Evolutionary conservation across 2,113 vertebrate species (phyloP), one percentile per base, ranked within the genome.

Genomic region (Triplophysa dalaica): DNA sequence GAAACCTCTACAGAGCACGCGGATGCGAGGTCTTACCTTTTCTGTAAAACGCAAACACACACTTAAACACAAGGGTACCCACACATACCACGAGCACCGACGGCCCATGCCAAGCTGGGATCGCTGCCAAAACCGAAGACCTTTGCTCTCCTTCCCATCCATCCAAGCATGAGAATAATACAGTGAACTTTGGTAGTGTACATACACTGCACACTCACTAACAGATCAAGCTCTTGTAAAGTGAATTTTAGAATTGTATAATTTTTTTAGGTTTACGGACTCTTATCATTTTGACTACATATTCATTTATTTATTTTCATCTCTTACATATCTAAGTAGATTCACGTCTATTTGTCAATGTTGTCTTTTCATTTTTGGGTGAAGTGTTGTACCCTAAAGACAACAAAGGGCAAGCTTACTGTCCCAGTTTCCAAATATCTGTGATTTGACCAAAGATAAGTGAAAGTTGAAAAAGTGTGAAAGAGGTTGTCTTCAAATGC

Each of bases 91-190:
- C 33, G 61, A 81, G 75, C 17, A 50, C 84, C 64, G 67, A 52
- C 4, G 50, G 74, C 38, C 62, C 78, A 83, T 83, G 81, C 84
- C 84, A 82, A 82, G 80, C 75, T 81, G 70, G 69, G 65, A 78
- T 33, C 70, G 45, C 38, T 81, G 78, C 84, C 78, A 77, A 81
- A 78, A 65, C 63, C 58, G 70, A 73, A 74, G 70, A 50, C 54
- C 33, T 84, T 66, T 70, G 68, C 78, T 80, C 78, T 67, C 74
- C 74, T 82, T 72, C 77, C 70, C 80, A 82, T 79, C 74, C 45
- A 66, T 38, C 48, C 54, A 61, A 84, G 69, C 83, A 78, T 81
- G 75, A 81, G 79, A 84, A 81, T 80, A 62, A 75, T 60, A 75
- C 29, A 16, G 38, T 54, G n/a, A 58, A 75, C 65, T 63, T 62